These are phyloP conservation scores for Chymomyza costata DNA, from an alignment of 1,140 invertebrate species.

Conservation along the genomic window DNA sequence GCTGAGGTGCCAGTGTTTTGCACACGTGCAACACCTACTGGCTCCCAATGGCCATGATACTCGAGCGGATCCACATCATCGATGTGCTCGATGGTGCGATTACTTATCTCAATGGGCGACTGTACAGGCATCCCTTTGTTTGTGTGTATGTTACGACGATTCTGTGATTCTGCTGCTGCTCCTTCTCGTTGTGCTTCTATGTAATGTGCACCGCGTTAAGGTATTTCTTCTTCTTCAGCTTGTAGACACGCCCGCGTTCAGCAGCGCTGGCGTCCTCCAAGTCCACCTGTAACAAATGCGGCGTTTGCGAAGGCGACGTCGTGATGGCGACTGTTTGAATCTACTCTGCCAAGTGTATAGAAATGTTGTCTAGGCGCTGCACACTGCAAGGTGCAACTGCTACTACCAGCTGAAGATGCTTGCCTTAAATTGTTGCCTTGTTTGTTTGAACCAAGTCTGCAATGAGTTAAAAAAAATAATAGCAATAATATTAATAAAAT, in stretches of 20 bases:
- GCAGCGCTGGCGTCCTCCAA: constrained; percentile 62
- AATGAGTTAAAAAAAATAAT: too few relatives aligned
- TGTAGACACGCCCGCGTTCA: constrained; percentile 73
- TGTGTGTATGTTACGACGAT: too few relatives aligned
- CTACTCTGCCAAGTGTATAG: constrained; percentile 49
- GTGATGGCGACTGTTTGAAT: constrained; percentile 66
- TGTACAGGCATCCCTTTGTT: constrained; percentile 76
- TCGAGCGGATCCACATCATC: constrained; percentile 77
- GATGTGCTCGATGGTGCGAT: constrained; percentile 76
- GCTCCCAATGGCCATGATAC: constrained; percentile 78
- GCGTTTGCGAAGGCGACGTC: constrained; percentile 68
- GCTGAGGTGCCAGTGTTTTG: constrained; percentile 74
- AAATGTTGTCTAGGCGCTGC: too few relatives aligned
- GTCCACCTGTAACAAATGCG: constrained; percentile 53
- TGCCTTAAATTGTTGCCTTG: too few relatives aligned
- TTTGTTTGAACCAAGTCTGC: too few relatives aligned
- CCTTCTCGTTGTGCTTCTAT: constrained; percentile 31
- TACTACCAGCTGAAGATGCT: too few relatives aligned
- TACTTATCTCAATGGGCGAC: constrained; percentile 77
- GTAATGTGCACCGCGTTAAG: constrained; percentile 57
- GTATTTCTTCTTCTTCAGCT: constrained; percentile 73
- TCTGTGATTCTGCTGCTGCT: neutral
- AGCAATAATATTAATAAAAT: too few relatives aligned
- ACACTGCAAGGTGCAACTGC: too few relatives aligned
- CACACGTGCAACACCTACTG: constrained; percentile 66